These are phyloP conservation scores for Thymelicus sylvestris DNA, from an alignment of 2,888 invertebrate genomes.

Conservation along the genomic window DNA sequence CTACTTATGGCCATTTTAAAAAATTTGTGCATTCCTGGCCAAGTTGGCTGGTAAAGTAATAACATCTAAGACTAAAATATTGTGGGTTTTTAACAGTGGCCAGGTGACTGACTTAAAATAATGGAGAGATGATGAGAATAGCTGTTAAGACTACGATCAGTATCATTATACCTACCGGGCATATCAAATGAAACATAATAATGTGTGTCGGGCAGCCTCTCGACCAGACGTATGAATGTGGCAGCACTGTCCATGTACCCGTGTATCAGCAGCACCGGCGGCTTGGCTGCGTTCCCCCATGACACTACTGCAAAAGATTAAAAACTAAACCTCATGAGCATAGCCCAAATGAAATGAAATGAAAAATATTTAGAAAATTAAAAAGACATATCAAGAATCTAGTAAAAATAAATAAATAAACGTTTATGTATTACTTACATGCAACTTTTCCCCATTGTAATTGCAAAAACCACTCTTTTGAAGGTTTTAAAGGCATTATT, in stretches of 20 bases:
- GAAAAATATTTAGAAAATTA: not conserved
- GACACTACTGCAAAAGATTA: conserved; percentile 71
- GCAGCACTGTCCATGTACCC: conserved; percentile 86
- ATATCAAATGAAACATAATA: conserved; percentile 70
- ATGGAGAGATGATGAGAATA: too few species aligned
- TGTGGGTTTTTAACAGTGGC: too few species aligned
- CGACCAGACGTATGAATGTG: conserved; percentile 80
- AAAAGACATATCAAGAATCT: too few species aligned
- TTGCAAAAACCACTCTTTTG: conserved; percentile 65
- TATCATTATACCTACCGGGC: conserved; percentile 60
- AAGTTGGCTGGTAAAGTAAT: too few species aligned
- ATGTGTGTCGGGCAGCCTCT: conserved; percentile 66
- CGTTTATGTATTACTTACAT: too few species aligned
- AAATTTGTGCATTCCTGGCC: too few species aligned
- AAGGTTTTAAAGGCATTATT: conserved; percentile 26
- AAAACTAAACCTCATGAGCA: not conserved
- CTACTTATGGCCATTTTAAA: too few species aligned
- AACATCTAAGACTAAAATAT: too few species aligned
- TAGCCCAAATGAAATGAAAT: not conserved
- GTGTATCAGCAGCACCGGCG: conserved; percentile 80
- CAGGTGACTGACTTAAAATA: too few species aligned
- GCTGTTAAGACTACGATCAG: not conserved
- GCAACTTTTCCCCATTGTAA: conserved; percentile 83
- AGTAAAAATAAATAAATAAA: too few species aligned
- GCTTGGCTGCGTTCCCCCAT: conserved; percentile 77